phyloP scores from a whole-genome alignment of 2,888 invertebrate genomes.

The Nycteola revayana region DNA sequence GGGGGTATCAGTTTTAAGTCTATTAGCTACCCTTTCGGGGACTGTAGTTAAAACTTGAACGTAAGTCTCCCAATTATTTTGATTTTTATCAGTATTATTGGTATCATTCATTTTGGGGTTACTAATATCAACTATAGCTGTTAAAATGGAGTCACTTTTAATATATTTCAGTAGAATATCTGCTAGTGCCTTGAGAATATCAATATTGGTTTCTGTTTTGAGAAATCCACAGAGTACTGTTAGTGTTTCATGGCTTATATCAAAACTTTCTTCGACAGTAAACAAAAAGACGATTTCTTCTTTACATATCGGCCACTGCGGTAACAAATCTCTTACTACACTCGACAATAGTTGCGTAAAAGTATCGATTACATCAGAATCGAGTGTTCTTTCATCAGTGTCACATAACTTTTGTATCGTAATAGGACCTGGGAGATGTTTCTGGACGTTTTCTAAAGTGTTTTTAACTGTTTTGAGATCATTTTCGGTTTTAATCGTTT shows the following conservation, averaged over 20 bases:
- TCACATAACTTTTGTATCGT: slow-evolving; percentile 85
- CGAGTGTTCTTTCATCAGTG: slow-evolving; percentile 61
- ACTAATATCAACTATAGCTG: slow-evolving; percentile 66
- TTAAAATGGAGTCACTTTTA: slow-evolving; percentile 81
- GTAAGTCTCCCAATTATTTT: slow-evolving; percentile 72
- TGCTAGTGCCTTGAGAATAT: slow-evolving; percentile 54
- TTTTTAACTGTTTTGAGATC: slow-evolving; percentile 43
- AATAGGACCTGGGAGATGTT: slow-evolving; percentile 78
- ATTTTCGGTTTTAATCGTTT: slow-evolving; percentile 50
- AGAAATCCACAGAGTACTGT: slow-evolving; percentile 69
- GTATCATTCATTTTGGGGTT: slow-evolving; percentile 29
- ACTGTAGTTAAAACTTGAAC: slow-evolving; percentile 85
- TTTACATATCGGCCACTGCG: slow-evolving; percentile 82
- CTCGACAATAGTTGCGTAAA: slow-evolving; percentile 77
- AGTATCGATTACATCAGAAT: slow-evolving; percentile 55
- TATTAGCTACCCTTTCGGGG: slow-evolving; percentile 88
- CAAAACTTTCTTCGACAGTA: slow-evolving; percentile 76
- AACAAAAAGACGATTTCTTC: slow-evolving; percentile 69
- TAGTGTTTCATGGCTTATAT: slow-evolving; percentile 71
- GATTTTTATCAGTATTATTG: slow-evolving; percentile 29
- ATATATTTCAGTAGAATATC: slow-evolving; percentile 71
- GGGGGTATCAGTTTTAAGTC: slow-evolving; percentile 77
- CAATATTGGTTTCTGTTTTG: slow-evolving; percentile 54
- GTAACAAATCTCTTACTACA: slow-evolving; percentile 73
- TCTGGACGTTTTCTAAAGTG: slow-evolving; percentile 29